Base-by-base conservation (phyloP, 2,113 vertebrate genomes). In the Psammodynastes pulverulentus region DNA sequence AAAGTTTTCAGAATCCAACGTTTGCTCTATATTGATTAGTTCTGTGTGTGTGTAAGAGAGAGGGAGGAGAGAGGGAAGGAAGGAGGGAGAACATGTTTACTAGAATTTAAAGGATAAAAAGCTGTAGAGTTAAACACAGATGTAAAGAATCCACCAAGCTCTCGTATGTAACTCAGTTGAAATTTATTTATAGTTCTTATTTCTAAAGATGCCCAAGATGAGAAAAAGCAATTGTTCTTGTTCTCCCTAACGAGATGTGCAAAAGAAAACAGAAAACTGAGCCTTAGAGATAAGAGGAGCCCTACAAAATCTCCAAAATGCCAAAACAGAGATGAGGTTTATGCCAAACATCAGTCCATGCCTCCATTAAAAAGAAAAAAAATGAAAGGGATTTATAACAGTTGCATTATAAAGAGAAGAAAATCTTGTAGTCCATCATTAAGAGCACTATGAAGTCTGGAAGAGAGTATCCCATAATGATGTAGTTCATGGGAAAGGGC, bases 1-100 rank as follows among this genome's bases (percentile, higher is more conserved):
- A 94, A 94, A 96, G 93, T 95, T 17, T 91, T 94, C 88, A 92
- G 45, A 85, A 86, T 94, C 62, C 95, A 48, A 84, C 94, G 43
- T 93, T 88, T 94, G 49, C 10, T 90, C 89, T 84, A 39, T 85
- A 79, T 92, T 91, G 58, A 8, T 10, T 34, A 21, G 24, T 29
- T 48, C 9, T 58, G 12, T 67, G 58, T 67, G 2, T 62, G 26
- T 58, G 24, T 56, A 7, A 54, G 53, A 23, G 53, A 23, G 0
- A 54, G 5, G 23, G 21, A n/a, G 2, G 21, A 29, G 56, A 29
- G 26, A 29, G 26, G 29, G 4, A n/a, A 1, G 12, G 29, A n/a
- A 0, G 1, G 3, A n/a, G 4, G 12, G 4, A 67, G 4, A 67
- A 1, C 15, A 67, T 67, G 62, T 67, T 67, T 67, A 67, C 29